Evolutionary conservation across 2,113 vertebrate species (phyloP).

Genomic region (Pristiophorus japonicus): DNA sequence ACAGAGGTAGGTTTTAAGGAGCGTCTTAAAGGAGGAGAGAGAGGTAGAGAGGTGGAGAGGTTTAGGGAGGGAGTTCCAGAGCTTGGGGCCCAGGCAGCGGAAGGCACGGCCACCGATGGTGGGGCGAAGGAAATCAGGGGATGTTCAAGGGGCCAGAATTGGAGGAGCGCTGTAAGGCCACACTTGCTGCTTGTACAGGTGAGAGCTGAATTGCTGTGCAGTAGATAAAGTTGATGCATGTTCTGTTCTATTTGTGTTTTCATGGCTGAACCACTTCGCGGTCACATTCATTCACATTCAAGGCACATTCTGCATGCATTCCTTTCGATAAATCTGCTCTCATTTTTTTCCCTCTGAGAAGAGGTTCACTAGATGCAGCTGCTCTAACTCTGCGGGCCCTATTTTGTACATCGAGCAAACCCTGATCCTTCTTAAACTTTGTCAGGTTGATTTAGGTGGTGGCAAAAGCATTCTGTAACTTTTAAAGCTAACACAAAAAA

Average conservation of each 20-base stretch:
- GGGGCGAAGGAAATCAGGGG: not conserved
- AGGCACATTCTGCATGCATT: constrained; percentile 23
- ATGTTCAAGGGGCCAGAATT: not conserved
- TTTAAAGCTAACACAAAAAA: not conserved
- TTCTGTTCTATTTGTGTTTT: not conserved
- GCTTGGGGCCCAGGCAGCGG: not conserved
- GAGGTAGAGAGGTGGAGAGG: not conserved
- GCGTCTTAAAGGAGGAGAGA: not conserved
- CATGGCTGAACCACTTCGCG: not conserved
- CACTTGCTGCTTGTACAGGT: not conserved
- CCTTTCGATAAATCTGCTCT: constrained; percentile 25
- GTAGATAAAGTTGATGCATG: not conserved
- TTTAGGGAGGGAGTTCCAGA: not conserved
- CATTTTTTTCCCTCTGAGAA: not conserved
- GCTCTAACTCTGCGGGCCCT: not conserved
- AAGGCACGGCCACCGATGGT: not conserved
- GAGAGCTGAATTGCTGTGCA: not conserved
- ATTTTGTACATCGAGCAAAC: not conserved
- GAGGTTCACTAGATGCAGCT: not conserved
- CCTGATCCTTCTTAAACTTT: not conserved
- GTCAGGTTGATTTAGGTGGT: not conserved
- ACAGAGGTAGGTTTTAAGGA: not conserved
- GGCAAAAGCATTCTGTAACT: not conserved
- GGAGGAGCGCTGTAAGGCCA: not conserved
- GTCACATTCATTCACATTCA: not conserved